phyloP scores from a whole-genome alignment of 2,888 invertebrate species.

The Phrixothrix hirtus region DNA sequence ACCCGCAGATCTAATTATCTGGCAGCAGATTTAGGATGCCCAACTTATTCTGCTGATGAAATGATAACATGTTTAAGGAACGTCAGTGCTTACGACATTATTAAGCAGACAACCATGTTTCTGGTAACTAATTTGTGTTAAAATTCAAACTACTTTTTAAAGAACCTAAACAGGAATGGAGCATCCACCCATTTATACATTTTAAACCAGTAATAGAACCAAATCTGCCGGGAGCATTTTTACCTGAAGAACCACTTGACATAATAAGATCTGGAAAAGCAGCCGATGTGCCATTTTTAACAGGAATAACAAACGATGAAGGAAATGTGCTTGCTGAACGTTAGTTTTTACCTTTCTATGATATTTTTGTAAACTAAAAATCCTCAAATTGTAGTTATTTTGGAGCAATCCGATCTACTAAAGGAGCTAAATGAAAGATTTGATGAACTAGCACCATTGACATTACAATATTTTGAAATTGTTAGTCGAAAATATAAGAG shows the following conservation, averaged over 20 bases:
- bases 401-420: conserved; percentile 45
- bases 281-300: conserved; percentile 68
- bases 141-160: background rate
- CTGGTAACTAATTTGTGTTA: background rate
- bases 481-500: conserved; percentile 39
- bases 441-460: conserved; percentile 52
- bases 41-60: conserved; percentile 55
- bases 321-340: conserved; percentile 57
- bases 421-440: conserved; percentile 55
- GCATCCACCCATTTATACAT: conserved; percentile 73
- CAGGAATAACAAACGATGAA: conserved; percentile 74
- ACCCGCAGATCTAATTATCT: background rate
- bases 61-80: conserved; percentile 66
- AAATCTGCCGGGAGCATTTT: conserved; percentile 67
- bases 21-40: conserved; percentile 54
- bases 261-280: conserved; percentile 58
- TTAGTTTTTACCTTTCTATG: background rate
- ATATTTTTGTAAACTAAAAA: background rate
- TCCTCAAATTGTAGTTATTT: conserved; percentile 35
- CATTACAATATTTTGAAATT: conserved; percentile 53
- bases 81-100: conserved; percentile 58
- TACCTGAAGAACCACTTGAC: conserved; percentile 65
- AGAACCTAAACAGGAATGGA: background rate
- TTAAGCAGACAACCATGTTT: background rate
- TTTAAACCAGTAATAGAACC: conserved; percentile 79